Evolutionary conservation across 2,888 invertebrate species (phyloP), one percentile per base, ranked within the genome.

Genomic region (Drosophila gaucha): DNA sequence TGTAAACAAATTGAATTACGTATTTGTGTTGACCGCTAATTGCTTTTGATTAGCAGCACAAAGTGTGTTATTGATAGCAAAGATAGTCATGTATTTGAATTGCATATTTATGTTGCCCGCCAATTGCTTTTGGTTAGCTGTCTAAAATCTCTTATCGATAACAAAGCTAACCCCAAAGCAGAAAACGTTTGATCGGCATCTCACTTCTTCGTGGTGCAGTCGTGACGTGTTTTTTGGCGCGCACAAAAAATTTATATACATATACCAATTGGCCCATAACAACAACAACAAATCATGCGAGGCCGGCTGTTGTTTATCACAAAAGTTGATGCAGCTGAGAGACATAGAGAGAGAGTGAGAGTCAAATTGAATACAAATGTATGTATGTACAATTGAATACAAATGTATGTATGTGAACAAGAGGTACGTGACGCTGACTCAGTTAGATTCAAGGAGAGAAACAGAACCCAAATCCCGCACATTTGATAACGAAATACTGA

Each of bases 241-340:
- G 74, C 57, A 58, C 26, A 50, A 46, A 30, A 36, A 36, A 33
- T 26, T 18, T 30, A 41, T 33, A 49, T 20, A 52, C 10, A 35
- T 39, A 51, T 24, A 26, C 51, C 47, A 60, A 65, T 68, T 68
- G 56, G 43, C 38, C 35, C 51, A 58, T 50, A 67, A 63, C 55
- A 69, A 51, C 52, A 60, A 47, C 52, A 65, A 64, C 49, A 51
- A 52, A 62, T 35, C 38, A 63, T 43, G 18, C 64, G 56, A 73
- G 57, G 64, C 74, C 68, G 64, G 60, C 59, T 60, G 56, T 66
- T 70, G 70, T 71, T 71, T 70, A 64, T 50, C 28, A 49, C 22
- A 55, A 43, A 51, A 39, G 12, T 16, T 30, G 24, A 30, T 36
- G 50, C n/a, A 47, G 18, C 39, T 57, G 52, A 26, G 30, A 16